Evolutionary conservation across 2,888 invertebrate species (phyloP).

Genomic region (Seira ritae): DNA sequence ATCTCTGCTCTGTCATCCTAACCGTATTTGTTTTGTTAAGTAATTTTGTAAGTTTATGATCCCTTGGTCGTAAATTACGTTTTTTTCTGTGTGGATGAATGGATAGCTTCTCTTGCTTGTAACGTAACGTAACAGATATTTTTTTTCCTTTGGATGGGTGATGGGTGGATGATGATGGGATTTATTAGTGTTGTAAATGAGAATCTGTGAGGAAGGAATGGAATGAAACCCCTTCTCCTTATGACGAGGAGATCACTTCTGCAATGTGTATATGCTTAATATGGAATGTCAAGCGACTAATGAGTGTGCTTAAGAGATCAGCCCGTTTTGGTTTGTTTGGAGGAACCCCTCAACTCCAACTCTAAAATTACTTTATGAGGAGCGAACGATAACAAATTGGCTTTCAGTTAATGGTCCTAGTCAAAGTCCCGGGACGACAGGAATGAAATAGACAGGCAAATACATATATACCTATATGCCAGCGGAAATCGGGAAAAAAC

Average conservation of each 20-base stretch:
- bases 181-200: conserved; percentile 17
- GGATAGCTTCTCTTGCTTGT: background rate
- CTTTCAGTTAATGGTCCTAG: conserved; percentile 39
- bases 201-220: no score
- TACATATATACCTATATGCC: background rate
- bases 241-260: no score
- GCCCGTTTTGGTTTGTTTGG: conserved; percentile 44
- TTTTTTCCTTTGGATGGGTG: background rate
- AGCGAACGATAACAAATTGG: conserved; percentile 66
- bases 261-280: background rate
- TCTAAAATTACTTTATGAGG: conserved; percentile 59
- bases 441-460: background rate
- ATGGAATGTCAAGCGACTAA: conserved; percentile 70
- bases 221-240: no score
- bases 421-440: background rate
- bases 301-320: conserved; percentile 71
- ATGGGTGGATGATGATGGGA: conserved; percentile 15
- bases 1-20: conserved; percentile 26
- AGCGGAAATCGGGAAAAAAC: conserved; percentile 22
- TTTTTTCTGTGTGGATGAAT: background rate
- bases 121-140: background rate
- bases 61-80: conserved; percentile 6
- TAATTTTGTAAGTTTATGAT: conserved; percentile 20
- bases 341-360: conserved; percentile 3
- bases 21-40: conserved; percentile 23